Conservation (phyloP, 2,113 vertebrate species). For the Peromyscus leucopus region DNA sequence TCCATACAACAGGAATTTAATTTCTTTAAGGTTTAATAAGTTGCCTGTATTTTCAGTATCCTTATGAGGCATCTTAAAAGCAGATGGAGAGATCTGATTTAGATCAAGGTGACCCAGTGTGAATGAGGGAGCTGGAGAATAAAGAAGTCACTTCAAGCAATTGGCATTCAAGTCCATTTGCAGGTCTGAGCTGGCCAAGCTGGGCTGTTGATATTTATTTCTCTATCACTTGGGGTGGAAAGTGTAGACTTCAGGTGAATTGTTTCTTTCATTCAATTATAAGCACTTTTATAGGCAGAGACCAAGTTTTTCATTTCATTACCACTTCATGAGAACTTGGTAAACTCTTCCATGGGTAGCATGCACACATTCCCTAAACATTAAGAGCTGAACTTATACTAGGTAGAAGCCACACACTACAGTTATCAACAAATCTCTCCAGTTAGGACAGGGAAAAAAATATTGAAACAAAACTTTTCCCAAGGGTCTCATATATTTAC, state of each 20-base stretch:
- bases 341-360: neutral
- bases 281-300: slow-evolving; percentile 33
- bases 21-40: slow-evolving; percentile 64
- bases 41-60: slow-evolving; percentile 29
- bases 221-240: neutral
- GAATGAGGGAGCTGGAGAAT: neutral
- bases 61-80: slow-evolving; percentile 45
- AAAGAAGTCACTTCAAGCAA: neutral
- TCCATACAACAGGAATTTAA: slow-evolving; percentile 18
- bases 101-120: neutral
- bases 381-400: neutral
- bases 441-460: slow-evolving; percentile 14
- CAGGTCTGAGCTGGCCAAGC: neutral
- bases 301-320: slow-evolving; percentile 49
- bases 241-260: neutral
- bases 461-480: slow-evolving; percentile 33
- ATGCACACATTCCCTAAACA: neutral
- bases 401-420: neutral
- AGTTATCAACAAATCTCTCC: slow-evolving; percentile 31
- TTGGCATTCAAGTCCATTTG: neutral
- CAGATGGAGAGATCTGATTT: slow-evolving; percentile 46
- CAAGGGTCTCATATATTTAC: neutral
- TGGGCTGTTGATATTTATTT: neutral
- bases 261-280: neutral
- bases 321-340: neutral